Percentiles rank a stretch among this genome's conserved stretches.
Evolutionary conservation across 2,113 vertebrate genomes (phyloP).

Genomic region (Gymnorhina tibicen): DNA sequence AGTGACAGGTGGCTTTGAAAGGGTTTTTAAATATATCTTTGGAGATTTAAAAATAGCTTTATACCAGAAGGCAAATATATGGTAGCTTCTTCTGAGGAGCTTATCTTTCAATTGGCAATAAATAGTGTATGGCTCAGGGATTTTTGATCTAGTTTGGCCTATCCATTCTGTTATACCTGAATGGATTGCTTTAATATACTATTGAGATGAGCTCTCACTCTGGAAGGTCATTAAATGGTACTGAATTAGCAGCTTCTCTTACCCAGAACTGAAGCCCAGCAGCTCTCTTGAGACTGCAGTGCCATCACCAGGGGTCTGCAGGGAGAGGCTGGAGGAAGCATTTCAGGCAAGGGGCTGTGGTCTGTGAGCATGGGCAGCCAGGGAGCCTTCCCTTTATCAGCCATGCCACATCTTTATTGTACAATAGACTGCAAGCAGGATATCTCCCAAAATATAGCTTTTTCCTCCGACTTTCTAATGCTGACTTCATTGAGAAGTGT

Average conservation of each 20-base stretch:
- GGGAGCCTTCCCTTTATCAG: background rate
- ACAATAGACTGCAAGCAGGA: background rate
- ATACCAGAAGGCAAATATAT: conserved; percentile 19
- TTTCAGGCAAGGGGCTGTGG: background rate
- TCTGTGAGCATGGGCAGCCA: background rate
- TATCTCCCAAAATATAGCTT: too few species aligned
- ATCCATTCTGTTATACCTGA: conserved; percentile 45
- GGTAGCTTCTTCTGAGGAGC: conserved; percentile 7
- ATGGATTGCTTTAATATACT: conserved; percentile 50
- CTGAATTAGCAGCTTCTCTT: background rate
- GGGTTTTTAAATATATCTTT: conserved; percentile 7
- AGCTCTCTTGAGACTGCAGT: background rate
- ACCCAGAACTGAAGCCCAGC: background rate
- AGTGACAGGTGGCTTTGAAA: background rate
- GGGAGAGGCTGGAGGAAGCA: background rate
- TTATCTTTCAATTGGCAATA: conserved; percentile 40
- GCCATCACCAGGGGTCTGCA: background rate
- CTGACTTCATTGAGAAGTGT: background rate
- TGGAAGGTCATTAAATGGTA: conserved; percentile 43
- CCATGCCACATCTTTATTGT: background rate
- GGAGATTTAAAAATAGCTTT: conserved; percentile 44
- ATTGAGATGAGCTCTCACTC: conserved; percentile 20
- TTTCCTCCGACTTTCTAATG: background rate
- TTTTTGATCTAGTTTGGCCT: conserved; percentile 46
- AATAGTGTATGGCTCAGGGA: conserved; percentile 9